Evolutionary conservation across 2,888 invertebrate genomes (phyloP).

Genomic region (Caenorhabditis zanzibari): DNA sequence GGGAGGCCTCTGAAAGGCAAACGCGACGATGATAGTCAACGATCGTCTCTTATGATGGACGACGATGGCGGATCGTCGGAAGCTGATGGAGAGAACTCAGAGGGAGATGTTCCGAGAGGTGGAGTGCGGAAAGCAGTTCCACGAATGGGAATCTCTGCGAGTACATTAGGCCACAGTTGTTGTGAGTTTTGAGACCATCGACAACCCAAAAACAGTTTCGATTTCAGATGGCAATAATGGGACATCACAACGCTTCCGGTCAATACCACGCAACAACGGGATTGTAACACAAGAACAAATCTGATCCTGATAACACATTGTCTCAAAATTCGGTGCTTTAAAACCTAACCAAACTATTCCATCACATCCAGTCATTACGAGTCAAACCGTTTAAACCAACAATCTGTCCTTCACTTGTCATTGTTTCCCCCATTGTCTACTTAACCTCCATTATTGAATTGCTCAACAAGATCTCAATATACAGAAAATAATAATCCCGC

Average conservation of each 20-base stretch:
- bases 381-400: conserved; percentile 49
- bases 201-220: neutral
- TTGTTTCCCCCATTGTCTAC: conserved; percentile 35
- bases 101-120: conserved; percentile 64
- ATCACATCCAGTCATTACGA: conserved; percentile 57
- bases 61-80: conserved; percentile 71
- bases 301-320: conserved; percentile 17
- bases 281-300: conserved; percentile 55
- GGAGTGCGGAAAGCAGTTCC: conserved; percentile 67
- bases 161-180: conserved; percentile 63
- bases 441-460: conserved; percentile 29
- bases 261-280: conserved; percentile 62
- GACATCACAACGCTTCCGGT: conserved; percentile 58
- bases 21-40: conserved; percentile 75
- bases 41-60: conserved; percentile 75
- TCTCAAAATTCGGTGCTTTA: conserved; percentile 57
- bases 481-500: conserved; percentile 25
- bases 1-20: conserved; percentile 67
- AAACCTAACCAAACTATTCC: conserved; percentile 52
- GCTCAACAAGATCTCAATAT: conserved; percentile 63
- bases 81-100: conserved; percentile 73
- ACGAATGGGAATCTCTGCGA: conserved; percentile 74
- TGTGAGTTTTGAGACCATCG: conserved; percentile 66
- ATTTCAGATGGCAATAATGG: conserved; percentile 62
- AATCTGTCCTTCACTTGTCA: conserved; percentile 61